Evolutionary conservation across 1,140 invertebrate species (phyloP).

Genomic region (Caenorhabditis inopinata): DNA sequence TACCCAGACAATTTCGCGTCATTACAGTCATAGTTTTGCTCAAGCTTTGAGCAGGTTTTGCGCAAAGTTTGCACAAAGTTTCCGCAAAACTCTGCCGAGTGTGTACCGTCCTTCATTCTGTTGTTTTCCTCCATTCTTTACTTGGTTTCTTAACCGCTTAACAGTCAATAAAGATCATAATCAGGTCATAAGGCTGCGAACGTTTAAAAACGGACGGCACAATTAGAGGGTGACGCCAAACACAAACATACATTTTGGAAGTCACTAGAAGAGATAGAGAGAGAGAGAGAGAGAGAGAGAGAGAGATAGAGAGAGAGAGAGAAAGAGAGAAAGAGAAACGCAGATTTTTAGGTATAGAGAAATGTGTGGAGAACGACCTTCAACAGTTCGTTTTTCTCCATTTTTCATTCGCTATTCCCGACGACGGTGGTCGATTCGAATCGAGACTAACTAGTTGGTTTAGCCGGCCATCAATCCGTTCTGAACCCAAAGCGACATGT

Average conservation of each 20-base stretch:
- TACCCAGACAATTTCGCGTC: too few relatives aligned
- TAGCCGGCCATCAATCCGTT: background rate
- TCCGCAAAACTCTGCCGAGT: too few relatives aligned
- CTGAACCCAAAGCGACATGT: slow-evolving; percentile 5
- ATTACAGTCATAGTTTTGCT: too few relatives aligned
- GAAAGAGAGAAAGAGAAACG: background rate
- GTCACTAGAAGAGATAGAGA: background rate
- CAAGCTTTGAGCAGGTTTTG: too few relatives aligned
- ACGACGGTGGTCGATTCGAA: background rate
- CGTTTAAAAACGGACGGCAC: slow-evolving; percentile 22
- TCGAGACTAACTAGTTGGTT: slow-evolving; percentile 19
- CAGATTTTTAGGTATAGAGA: background rate
- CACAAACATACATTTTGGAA: slow-evolving; percentile 19
- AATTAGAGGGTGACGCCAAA: slow-evolving; percentile 24
- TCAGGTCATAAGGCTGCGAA: slow-evolving; percentile 19
- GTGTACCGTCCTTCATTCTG: background rate
- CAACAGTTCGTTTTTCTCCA: background rate
- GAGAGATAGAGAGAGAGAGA: background rate
- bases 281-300: background rate
- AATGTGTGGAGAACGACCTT: background rate
- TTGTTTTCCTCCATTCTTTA: background rate
- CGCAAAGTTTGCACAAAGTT: too few relatives aligned
- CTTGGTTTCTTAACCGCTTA: background rate
- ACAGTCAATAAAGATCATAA: slow-evolving; percentile 25
- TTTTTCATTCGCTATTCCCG: slow-evolving; percentile 2